Evolutionary conservation across 2,888 invertebrate species (phyloP), one percentile per base, ranked within the genome.

Genomic region (Malachius bipustulatus): DNA sequence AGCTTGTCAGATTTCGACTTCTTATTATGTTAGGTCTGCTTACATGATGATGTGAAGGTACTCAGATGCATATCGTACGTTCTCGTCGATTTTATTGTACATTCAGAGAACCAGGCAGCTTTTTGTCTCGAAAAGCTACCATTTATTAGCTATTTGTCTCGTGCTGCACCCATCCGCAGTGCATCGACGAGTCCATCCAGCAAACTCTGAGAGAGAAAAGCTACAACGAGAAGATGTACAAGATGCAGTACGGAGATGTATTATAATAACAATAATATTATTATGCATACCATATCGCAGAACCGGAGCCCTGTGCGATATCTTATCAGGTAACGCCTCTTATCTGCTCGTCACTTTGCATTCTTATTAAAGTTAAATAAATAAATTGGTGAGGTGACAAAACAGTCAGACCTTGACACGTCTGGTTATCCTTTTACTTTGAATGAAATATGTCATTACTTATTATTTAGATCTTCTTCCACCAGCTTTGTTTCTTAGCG

Each of bases 31-130:
- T 15, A 98, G 97, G 2, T 98, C 98, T 60, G 94, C 93, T 1
- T 98, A 98, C 65, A 89, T 98, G 87, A 98, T 98, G 97, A 98
- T 97, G 97, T 75, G 97, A 14, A 79, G 96, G 14, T 98, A 98
- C 60, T 85, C 94, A 1, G 97, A 98, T 64, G 93, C 96, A n/a
- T 97, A 98, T 41, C 79, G 97, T 38, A 96, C 97, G 0, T 90
- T 98, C 56, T 93, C 94, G 11, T 89, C 93, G 16, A 94, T 96
- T 44, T 67, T 98, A 40, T 70, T 97, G 28, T 98, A 96, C 65
- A 90, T 98, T 59, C 93, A 94, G 63, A 76, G 94, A 32, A 97
- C 96, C 1, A 91, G 94, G 57, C 83, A 84, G 51, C 72, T 94
- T 54, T 93, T 93, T 63, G 85, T 91, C 47, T 69, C 82, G 1